These are phyloP conservation scores for Serripes groenlandicus DNA, from an alignment of 2,888 invertebrate species.

Conservation along the genomic window DNA sequence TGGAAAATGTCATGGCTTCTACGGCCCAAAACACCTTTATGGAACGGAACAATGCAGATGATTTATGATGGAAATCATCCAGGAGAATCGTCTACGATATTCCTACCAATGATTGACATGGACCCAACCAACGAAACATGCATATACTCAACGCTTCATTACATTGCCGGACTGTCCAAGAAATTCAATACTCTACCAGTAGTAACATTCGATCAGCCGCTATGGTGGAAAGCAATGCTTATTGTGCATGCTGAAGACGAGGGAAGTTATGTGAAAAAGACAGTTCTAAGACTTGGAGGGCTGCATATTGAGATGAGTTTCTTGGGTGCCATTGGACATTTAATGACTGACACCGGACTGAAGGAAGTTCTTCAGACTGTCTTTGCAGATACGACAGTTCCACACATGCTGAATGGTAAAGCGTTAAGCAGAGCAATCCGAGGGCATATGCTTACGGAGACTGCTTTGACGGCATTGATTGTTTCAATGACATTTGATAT, in stretches of 20 bases:
- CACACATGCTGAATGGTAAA: slow-evolving; percentile 70
- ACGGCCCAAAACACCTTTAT: not conserved
- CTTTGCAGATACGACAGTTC: slow-evolving; percentile 54
- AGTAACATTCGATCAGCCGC: slow-evolving; percentile 71
- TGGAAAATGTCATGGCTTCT: slow-evolving; percentile 29
- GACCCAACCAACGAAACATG: slow-evolving; percentile 51
- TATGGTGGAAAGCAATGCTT: slow-evolving; percentile 62
- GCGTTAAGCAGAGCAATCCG: slow-evolving; percentile 64
- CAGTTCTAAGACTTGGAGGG: slow-evolving; percentile 35
- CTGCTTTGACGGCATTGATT: slow-evolving; percentile 42
- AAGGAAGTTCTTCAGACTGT: slow-evolving; percentile 40
- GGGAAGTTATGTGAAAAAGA: not conserved
- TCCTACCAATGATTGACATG: slow-evolving; percentile 34
- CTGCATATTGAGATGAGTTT: slow-evolving; percentile 68
- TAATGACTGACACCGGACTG: slow-evolving; percentile 46
- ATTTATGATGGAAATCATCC: not conserved
- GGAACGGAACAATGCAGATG: slow-evolving; percentile 28
- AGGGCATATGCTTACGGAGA: slow-evolving; percentile 65
- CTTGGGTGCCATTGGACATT: slow-evolving; percentile 66
- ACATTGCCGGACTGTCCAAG: slow-evolving; percentile 32
- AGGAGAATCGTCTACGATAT: slow-evolving; percentile 18
- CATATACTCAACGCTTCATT: slow-evolving; percentile 56
- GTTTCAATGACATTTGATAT: slow-evolving; percentile 15
- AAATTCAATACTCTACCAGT: slow-evolving; percentile 35
- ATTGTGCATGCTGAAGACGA: no score